phyloP scores from a whole-genome alignment of 2,113 vertebrate genomes.

The Sapayoa aenigma region DNA sequence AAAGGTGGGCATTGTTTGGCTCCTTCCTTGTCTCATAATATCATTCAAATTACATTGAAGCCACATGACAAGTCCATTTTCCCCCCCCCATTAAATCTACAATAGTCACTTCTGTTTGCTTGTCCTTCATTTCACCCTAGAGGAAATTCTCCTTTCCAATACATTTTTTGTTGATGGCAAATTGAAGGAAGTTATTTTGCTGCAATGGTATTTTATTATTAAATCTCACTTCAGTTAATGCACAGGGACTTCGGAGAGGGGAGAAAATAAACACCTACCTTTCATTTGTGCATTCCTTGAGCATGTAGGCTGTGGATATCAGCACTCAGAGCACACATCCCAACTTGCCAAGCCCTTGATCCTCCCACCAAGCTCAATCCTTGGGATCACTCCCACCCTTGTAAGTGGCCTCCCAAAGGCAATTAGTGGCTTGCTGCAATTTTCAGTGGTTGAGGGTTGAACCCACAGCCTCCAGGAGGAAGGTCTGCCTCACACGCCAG shows the following conservation, averaged over 20 bases:
- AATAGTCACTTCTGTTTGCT: not conserved
- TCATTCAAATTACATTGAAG: not conserved
- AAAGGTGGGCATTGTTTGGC: not conserved
- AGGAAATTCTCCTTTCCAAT: not conserved
- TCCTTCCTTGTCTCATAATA: not conserved
- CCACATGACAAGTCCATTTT: not conserved
- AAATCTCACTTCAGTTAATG: not conserved
- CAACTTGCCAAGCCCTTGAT: constrained; percentile 20
- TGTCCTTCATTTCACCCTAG: not conserved
- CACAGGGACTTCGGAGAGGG: not conserved
- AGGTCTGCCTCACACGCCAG: not conserved
- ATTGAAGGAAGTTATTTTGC: not conserved
- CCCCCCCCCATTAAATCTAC: not conserved
- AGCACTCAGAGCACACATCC: not conserved
- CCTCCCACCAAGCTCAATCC: not conserved
- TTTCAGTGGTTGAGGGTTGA: not conserved
- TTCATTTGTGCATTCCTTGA: not conserved
- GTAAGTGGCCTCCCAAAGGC: not conserved
- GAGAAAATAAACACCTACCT: not conserved
- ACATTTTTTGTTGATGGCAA: not conserved
- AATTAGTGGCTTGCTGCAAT: constrained; percentile 9
- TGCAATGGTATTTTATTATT: not conserved
- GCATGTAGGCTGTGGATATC: not conserved
- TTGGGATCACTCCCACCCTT: not conserved
- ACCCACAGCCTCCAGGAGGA: not conserved